A percentile compares a stretch with the other conserved stretches of the same genome.
Conservation (phyloP, 1,140 invertebrate species). For the Stegodyphus mimosarum region DNA sequence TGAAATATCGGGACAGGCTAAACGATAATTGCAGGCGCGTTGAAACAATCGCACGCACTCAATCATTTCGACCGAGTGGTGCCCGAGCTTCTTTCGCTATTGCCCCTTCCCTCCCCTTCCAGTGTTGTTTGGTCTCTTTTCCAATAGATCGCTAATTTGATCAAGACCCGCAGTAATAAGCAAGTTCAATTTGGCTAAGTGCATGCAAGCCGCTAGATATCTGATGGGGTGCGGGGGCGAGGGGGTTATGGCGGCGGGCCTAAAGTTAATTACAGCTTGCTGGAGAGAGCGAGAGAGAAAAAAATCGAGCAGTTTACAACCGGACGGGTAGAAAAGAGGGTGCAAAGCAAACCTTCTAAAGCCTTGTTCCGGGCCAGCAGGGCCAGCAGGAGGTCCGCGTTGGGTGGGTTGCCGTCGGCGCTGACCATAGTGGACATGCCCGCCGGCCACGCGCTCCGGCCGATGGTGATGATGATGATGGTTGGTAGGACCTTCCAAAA, state of each 20-base stretch:
- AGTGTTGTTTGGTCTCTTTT: conserved; percentile 35
- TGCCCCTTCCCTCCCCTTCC: not conserved
- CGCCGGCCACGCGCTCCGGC: conserved; percentile 24
- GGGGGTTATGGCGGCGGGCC: conserved; percentile 10
- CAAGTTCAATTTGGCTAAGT: conserved; percentile 61
- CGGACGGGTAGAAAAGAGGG: conserved; percentile 2
- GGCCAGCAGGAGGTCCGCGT: conserved; percentile 84
- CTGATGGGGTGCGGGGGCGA: not conserved
- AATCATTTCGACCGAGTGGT: conserved; percentile 27
- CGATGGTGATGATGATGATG: conserved; percentile 39
- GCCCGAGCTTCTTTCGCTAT: conserved; percentile 13
- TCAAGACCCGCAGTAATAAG: conserved; percentile 60
- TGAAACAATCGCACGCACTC: conserved; percentile 58
- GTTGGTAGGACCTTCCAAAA: conserved; percentile 7
- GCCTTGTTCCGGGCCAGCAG: conserved; percentile 86
- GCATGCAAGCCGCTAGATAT: conserved; percentile 41
- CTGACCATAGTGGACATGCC: conserved; percentile 59
- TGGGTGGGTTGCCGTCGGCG: conserved; percentile 69
- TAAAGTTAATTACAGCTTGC: conserved; percentile 55
- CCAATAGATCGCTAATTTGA: conserved; percentile 62
- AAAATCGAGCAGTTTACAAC: conserved; percentile 2
- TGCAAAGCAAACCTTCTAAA: conserved; percentile 79
- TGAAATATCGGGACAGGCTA: conserved; percentile 27
- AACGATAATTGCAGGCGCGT: conserved; percentile 53
- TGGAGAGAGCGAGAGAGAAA: not conserved